phyloP scores from a whole-genome alignment of 92 coral and sea anemone genomes.

The Palythoa caribaeorum region DNA sequence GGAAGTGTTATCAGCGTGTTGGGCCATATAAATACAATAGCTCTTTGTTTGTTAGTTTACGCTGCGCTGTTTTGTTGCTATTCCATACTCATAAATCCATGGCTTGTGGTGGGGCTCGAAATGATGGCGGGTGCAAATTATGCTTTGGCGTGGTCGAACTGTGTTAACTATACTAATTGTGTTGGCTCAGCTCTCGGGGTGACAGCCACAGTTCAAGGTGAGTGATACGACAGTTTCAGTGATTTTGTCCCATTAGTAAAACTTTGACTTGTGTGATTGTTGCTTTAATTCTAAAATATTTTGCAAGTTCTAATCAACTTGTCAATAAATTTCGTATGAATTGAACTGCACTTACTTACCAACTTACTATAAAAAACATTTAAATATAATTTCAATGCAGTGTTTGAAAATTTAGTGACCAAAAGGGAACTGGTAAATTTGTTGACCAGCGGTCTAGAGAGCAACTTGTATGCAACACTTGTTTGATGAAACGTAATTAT shows the following conservation, averaged over 20 bases:
- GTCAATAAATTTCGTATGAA: too few species aligned
- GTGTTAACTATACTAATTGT: constrained; percentile 59
- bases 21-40: constrained; percentile 66
- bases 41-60: constrained; percentile 67
- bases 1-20: constrained; percentile 56
- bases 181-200: constrained; percentile 60
- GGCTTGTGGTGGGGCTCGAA: constrained; percentile 72
- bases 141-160: constrained; percentile 75
- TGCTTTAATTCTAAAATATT: too few species aligned
- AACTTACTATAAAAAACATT: too few species aligned
- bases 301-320: too few species aligned
- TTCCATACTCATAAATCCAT: constrained; percentile 57
- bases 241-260: background rate
- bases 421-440: too few species aligned
- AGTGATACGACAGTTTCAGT: background rate
- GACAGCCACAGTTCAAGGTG: constrained; percentile 64
- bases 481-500: too few species aligned
- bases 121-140: constrained; percentile 71
- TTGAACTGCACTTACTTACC: too few species aligned
- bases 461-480: too few species aligned
- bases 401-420: too few species aligned
- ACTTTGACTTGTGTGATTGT: background rate
- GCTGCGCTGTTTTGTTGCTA: constrained; percentile 54
- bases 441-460: too few species aligned
- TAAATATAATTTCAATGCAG: too few species aligned